phyloP scores from a whole-genome alignment of 2,797 vertebrate species.

The Botia almorhae region DNA sequence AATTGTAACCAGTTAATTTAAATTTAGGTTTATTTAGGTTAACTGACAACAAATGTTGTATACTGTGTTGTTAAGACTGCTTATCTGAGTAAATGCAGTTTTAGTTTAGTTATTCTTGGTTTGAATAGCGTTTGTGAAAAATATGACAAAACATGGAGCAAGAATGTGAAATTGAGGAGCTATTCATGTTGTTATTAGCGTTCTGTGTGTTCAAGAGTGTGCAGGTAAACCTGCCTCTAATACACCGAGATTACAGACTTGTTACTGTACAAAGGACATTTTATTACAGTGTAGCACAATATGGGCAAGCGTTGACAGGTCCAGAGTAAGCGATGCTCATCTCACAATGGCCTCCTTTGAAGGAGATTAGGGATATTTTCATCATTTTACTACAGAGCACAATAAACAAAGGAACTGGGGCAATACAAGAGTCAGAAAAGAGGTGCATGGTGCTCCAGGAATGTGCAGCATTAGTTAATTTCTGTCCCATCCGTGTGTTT shows the following conservation, averaged over 20 bases:
- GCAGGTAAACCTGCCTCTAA: slow-evolving; percentile 57
- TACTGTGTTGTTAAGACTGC: too few relatives aligned
- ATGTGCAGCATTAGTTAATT: slow-evolving; percentile 32
- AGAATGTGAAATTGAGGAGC: slow-evolving; percentile 33
- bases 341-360: slow-evolving; percentile 60
- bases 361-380: slow-evolving; percentile 44
- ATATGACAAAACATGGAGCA: slow-evolving; percentile 8
- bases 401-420: slow-evolving; percentile 57
- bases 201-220: slow-evolving; percentile 45
- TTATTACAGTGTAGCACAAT: slow-evolving; percentile 57
- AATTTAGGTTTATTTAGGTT: too few relatives aligned
- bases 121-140: slow-evolving; percentile 10
- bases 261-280: slow-evolving; percentile 57
- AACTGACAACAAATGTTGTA: too few relatives aligned
- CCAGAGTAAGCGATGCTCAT: slow-evolving; percentile 45
- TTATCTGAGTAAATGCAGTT: neutral
- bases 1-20: too few relatives aligned
- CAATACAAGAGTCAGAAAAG: slow-evolving; percentile 34
- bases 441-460: slow-evolving; percentile 45
- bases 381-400: slow-evolving; percentile 47
- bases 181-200: slow-evolving; percentile 29
- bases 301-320: slow-evolving; percentile 62
- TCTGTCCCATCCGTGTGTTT: slow-evolving; percentile 4
- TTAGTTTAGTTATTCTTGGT: neutral
- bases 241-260: slow-evolving; percentile 59